phyloP scores from a whole-genome alignment of 2,888 invertebrate genomes.

The Andricus quercusramuli region DNA sequence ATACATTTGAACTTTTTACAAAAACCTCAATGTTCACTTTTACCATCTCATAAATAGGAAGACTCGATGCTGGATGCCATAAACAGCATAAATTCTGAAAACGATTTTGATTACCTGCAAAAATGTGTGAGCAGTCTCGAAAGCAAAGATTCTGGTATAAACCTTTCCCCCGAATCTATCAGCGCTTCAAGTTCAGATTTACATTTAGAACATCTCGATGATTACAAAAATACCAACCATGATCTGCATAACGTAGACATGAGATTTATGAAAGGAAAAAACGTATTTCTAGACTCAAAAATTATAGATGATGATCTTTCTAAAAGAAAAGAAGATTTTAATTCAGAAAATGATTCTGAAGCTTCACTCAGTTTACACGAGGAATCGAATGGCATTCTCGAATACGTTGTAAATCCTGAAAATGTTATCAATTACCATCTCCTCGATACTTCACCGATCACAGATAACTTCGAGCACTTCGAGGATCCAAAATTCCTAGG shows the following conservation, averaged over 20 bases:
- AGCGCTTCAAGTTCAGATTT: conserved; percentile 50
- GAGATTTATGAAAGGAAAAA: conserved; percentile 60
- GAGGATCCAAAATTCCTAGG: conserved; percentile 18
- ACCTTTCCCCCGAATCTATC: conserved; percentile 48
- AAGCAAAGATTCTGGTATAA: conserved; percentile 60
- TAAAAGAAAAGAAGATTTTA: neutral
- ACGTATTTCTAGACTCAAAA: conserved; percentile 51
- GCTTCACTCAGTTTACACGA: neutral
- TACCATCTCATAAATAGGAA: neutral
- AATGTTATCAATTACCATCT: conserved; percentile 1
- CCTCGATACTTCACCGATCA: neutral
- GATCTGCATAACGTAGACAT: conserved; percentile 48
- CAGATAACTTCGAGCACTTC: conserved; percentile 30
- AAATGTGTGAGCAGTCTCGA: conserved; percentile 59
- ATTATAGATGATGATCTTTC: neutral
- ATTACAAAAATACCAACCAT: conserved; percentile 22
- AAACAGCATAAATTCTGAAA: conserved; percentile 52
- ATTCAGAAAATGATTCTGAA: neutral
- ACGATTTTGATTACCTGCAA: conserved; percentile 57
- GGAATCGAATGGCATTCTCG: neutral
- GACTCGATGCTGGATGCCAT: conserved; percentile 52
- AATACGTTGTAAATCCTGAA: neutral
- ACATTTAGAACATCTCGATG: conserved; percentile 54
- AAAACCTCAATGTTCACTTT: neutral
- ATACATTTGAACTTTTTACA: neutral